Evolutionary conservation across 2,888 invertebrate genomes (phyloP).

Genomic region (Lepidocyrtinus sp.): DNA sequence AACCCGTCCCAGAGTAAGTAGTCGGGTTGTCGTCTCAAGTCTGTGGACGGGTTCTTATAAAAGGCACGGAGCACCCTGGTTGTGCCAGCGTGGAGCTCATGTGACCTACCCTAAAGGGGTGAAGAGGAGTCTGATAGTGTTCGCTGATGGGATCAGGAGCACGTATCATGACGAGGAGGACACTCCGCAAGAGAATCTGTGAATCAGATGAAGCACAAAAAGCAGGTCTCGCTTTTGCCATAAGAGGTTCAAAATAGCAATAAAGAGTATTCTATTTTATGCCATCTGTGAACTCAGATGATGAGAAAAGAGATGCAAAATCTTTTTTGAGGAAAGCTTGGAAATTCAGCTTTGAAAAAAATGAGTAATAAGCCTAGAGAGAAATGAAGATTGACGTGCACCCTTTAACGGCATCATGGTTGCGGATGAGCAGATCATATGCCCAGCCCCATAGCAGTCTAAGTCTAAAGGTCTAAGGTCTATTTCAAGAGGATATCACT

Average conservation of each 20-base stretch:
- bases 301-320: slow-evolving; percentile 29
- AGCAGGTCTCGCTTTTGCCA: slow-evolving; percentile 25
- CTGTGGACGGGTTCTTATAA: no score
- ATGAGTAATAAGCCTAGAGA: background rate
- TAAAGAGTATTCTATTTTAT: slow-evolving; percentile 21
- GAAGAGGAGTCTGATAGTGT: background rate
- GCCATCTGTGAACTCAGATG: slow-evolving; percentile 52
- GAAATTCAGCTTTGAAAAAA: slow-evolving; percentile 41
- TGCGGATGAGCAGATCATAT: no score
- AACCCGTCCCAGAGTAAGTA: background rate
- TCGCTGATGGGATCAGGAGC: background rate
- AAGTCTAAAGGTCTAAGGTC: no score
- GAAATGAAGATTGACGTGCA: no score
- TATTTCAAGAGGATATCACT: no score
- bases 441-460: no score
- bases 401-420: no score
- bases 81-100: no score
- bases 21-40: background rate
- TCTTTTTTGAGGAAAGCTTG: slow-evolving; percentile 30
- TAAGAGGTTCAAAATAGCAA: slow-evolving; percentile 17
- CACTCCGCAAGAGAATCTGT: slow-evolving; percentile 11
- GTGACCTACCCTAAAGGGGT: no score
- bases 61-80: no score
- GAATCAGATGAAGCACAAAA: slow-evolving; percentile 10
- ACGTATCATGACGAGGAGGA: background rate